A percentile compares a stretch with the other conserved stretches of the same genome.
Conservation (phyloP, 2,888 invertebrate genomes). For the Coenonympha glycerion region DNA sequence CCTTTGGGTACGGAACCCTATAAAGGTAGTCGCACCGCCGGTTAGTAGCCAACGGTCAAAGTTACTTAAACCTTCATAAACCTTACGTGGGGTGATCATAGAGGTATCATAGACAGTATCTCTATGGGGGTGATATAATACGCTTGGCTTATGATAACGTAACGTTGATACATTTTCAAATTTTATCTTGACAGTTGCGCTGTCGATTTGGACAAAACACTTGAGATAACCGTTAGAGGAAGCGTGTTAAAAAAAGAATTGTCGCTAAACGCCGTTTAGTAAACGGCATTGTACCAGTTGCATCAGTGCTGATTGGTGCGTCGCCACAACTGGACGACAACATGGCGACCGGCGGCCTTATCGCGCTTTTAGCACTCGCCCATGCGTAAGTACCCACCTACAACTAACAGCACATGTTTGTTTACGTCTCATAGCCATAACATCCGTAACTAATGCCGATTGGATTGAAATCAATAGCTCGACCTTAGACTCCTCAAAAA, state of each 20-base stretch:
- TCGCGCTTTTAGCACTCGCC: constrained; percentile 51
- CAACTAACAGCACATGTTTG: too few relatives aligned
- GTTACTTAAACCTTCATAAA: too few relatives aligned
- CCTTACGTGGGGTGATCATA: too few relatives aligned
- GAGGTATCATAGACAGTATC: too few relatives aligned
- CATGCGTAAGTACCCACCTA: constrained; percentile 60
- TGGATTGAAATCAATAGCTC: background rate
- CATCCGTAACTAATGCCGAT: background rate
- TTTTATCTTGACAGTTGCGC: constrained; percentile 37
- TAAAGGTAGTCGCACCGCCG: too few relatives aligned
- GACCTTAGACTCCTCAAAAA: background rate
- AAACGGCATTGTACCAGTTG: constrained; percentile 38
- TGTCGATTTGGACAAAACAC: constrained; percentile 36
- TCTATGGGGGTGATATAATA: background rate
- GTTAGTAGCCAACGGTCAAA: too few relatives aligned
- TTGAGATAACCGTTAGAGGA: constrained; percentile 40
- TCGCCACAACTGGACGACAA: constrained; percentile 42
- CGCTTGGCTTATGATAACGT: background rate
- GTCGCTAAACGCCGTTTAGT: too few relatives aligned
- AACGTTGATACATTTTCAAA: constrained; percentile 18
- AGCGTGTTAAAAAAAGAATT: constrained; percentile 13
- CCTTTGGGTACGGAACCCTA: too few relatives aligned
- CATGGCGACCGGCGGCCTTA: constrained; percentile 45
- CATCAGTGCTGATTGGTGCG: constrained; percentile 34
- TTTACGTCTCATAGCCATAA: background rate